A percentile compares a stretch with the other conserved stretches of the same genome.
Evolutionary conservation across 2,113 vertebrate species (phyloP).

Genomic region (Thomomys bottae): DNA sequence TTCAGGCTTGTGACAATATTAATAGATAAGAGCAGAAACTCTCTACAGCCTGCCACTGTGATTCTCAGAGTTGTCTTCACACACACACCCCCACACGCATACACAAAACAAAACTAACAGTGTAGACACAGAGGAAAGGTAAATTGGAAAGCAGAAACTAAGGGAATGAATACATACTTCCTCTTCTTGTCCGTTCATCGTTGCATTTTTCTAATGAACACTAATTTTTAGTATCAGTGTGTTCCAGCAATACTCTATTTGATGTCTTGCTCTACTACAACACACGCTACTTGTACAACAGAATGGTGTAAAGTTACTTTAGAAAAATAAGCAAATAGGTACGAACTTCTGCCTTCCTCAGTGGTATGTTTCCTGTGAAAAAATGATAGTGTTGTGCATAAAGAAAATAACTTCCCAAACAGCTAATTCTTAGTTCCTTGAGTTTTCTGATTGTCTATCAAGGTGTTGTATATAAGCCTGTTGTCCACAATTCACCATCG

Average conservation of each 20-base stretch:
- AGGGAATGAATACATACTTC: neutral
- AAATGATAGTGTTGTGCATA: constrained; percentile 54
- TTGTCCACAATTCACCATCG: neutral
- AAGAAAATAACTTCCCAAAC: constrained; percentile 48
- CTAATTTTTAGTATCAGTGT: constrained; percentile 44
- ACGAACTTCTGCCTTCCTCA: constrained; percentile 52
- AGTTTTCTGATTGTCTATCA: constrained; percentile 10
- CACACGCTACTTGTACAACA: constrained; percentile 50
- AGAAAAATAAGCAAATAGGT: constrained; percentile 50
- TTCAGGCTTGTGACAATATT: constrained; percentile 26
- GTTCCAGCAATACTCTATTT: constrained; percentile 38
- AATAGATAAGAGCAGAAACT: constrained; percentile 58
- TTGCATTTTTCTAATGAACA: neutral
- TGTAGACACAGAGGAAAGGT: neutral
- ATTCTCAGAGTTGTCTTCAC: neutral
- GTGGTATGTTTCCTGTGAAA: constrained; percentile 61
- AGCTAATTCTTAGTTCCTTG: constrained; percentile 18
- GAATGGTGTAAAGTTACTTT: constrained; percentile 65
- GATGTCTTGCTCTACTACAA: constrained; percentile 52
- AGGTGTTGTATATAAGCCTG: neutral
- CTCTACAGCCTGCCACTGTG: neutral
- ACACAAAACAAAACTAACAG: neutral
- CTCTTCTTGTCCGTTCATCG: neutral
- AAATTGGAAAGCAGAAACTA: neutral
- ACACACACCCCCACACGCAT: accelerated